Conservation (phyloP, 2,797 vertebrate genomes). For the Salmo trutta region DNA sequence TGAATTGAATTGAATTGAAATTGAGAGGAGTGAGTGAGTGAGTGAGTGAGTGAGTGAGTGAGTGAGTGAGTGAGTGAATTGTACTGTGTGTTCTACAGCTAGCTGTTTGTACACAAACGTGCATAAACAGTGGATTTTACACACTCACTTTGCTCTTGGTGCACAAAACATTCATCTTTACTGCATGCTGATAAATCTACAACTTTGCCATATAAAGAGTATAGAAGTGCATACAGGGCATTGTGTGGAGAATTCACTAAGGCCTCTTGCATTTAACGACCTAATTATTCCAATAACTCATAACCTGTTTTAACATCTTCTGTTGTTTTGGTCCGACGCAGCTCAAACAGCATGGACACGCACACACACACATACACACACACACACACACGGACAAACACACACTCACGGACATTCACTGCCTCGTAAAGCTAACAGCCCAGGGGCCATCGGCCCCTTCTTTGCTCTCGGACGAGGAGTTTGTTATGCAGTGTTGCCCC, state of each 20-base stretch:
- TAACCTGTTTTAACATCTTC: constrained; percentile 28
- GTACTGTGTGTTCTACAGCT: constrained; percentile 24
- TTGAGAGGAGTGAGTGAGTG: too few relatives aligned
- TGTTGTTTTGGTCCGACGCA: constrained; percentile 30
- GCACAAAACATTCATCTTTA: constrained; percentile 34
- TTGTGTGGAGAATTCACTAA: constrained; percentile 10
- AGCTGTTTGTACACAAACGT: constrained; percentile 12
- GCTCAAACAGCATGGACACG: constrained; percentile 8
- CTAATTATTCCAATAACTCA: constrained; percentile 18
- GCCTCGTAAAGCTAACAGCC: constrained; percentile 47
- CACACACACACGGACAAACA: background rate
- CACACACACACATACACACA: background rate
- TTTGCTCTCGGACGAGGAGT: constrained; percentile 60
- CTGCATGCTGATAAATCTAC: constrained; percentile 32
- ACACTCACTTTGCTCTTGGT: constrained; percentile 29
- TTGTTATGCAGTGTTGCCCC: constrained; percentile 65
- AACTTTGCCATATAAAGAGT: constrained; percentile 23
- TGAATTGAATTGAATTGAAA: too few relatives aligned
- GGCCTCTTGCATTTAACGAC: constrained; percentile 4
- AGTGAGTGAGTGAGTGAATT: background rate
- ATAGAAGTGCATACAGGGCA: constrained; percentile 18
- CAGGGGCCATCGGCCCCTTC: constrained; percentile 29
- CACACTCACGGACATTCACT: constrained; percentile 10
- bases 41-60: too few relatives aligned
- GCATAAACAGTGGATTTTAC: constrained; percentile 25